Base-by-base conservation (phyloP, 2,113 vertebrate species). In the Origma solitaria region DNA sequence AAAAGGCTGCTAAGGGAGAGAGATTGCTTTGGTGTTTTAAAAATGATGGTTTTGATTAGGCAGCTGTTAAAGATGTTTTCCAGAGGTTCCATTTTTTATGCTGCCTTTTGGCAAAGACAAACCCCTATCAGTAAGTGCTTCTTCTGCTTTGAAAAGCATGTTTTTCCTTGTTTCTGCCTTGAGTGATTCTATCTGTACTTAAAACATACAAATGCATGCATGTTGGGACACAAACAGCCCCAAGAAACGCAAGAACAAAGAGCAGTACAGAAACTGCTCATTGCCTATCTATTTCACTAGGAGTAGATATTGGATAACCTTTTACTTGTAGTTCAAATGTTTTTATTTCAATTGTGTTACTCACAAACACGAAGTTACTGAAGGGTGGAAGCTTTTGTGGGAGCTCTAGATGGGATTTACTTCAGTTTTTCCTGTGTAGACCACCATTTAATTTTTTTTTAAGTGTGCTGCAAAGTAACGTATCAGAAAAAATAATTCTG, bases 41-140 rank as follows among this genome's bases (percentile, higher is more conserved):
- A 77, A 86, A 88, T 24, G 3, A 77, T 42, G 60, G 30, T 91
- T 88, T 90, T 91, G 60, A 89, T 95, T 82, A 89, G 81, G 68
- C 58, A 86, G 90, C 71, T 94, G 82, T 78, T 92, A 56, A 88
- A 94, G 79, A 33, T 58, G 57, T 85, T 90, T 97, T 97, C 58
- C 58, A 94, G 86, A 91, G 61, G 49, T 40, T 93, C 38, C 19
- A 7, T 96, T 94, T 96, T 88, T 88, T 94, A 15, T 86, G 28
- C 86, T 95, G 82, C 90, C 95, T 97, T 97, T 93, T 95, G 96
- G 92, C 96, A 77, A 91, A 98, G 95, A 98, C 87, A 97, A 97
- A 97, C 73, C 80, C 54, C 92, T 93, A 88, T 71, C 77, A 80
- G 35, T 93, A 96, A 94, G 16, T 76, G 54, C 4, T 51, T 87